These are phyloP conservation scores for Thamnophis sirtalis DNA, from an alignment of 2,113 vertebrate genomes.

Conservation along the genomic window DNA sequence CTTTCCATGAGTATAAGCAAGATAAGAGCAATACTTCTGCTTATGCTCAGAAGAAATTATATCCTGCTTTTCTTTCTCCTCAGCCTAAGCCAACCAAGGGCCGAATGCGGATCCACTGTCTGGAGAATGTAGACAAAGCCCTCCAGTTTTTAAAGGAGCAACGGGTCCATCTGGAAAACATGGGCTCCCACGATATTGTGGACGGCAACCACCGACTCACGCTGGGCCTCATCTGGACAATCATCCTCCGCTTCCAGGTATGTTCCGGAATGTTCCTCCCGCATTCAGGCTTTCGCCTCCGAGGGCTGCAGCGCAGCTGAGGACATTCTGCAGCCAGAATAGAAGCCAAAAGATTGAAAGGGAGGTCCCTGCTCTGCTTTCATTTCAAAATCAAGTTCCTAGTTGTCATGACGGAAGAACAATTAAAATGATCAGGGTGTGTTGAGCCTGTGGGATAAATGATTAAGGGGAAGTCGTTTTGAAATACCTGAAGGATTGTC, in stretches of 20 bases:
- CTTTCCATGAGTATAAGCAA: background rate
- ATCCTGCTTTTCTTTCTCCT: background rate
- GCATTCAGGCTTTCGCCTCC: no score
- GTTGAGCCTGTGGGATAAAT: background rate
- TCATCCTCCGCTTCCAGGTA: constrained; percentile 95
- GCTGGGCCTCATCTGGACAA: constrained; percentile 91
- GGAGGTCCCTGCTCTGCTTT: background rate
- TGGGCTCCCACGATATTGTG: constrained; percentile 93
- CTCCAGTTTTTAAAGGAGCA: constrained; percentile 93
- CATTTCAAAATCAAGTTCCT: background rate
- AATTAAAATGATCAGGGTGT: background rate
- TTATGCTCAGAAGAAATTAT: background rate
- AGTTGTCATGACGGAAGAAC: background rate
- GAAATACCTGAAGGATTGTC: background rate
- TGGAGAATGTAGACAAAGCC: constrained; percentile 93
- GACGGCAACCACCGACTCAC: constrained; percentile 92
- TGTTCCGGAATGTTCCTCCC: background rate
- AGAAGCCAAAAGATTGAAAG: background rate
- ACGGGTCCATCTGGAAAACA: constrained; percentile 90
- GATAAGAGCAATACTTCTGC: background rate
- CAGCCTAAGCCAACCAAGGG: constrained; percentile 91
- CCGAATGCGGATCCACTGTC: constrained; percentile 91
- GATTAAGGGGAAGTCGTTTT: background rate
- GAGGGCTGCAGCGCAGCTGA: background rate
- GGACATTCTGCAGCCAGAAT: background rate